A percentile compares a stretch with the other conserved stretches of the same genome.
Evolutionary conservation across 2,113 vertebrate genomes (phyloP).

Genomic region (Pollimyrus isidori): DNA sequence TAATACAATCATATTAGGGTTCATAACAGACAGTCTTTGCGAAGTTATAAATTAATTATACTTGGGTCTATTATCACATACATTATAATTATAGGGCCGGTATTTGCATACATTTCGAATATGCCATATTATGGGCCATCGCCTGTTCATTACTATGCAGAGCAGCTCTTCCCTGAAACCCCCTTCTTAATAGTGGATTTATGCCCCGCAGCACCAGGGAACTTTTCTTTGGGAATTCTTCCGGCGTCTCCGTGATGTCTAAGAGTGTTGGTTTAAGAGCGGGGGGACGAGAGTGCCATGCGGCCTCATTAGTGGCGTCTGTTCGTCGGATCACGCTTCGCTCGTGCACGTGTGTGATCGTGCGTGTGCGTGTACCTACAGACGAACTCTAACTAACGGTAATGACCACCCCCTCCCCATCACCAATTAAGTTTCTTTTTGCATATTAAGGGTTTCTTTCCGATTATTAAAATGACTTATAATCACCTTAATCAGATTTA

Average conservation of each 20-base stretch:
- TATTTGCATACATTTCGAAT: conserved; percentile 68
- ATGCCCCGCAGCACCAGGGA: conserved; percentile 19
- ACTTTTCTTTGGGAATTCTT: conserved; percentile 25
- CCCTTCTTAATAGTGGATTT: conserved; percentile 22
- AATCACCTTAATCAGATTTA: conserved; percentile 5
- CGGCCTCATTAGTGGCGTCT: background rate
- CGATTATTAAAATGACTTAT: background rate
- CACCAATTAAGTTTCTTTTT: conserved; percentile 3
- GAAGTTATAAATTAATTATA: conserved; percentile 76
- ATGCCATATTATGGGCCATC: conserved; percentile 46
- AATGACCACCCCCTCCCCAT: background rate
- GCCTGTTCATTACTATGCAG: conserved; percentile 47
- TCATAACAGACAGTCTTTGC: conserved; percentile 69
- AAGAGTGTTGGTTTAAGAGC: background rate
- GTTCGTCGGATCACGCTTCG: background rate
- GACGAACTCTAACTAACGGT: background rate
- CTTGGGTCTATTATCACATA: conserved; percentile 65
- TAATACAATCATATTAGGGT: conserved; percentile 74
- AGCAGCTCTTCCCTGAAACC: conserved; percentile 26
- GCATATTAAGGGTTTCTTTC: conserved; percentile 9
- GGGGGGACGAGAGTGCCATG: background rate
- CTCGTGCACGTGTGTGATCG: background rate
- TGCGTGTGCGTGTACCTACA: background rate
- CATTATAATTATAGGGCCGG: conserved; percentile 68
- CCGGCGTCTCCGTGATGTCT: background rate